Evolutionary conservation across 2,888 invertebrate species (phyloP), one percentile per base, ranked within the genome.

Genomic region (Eupithecia subumbrata): DNA sequence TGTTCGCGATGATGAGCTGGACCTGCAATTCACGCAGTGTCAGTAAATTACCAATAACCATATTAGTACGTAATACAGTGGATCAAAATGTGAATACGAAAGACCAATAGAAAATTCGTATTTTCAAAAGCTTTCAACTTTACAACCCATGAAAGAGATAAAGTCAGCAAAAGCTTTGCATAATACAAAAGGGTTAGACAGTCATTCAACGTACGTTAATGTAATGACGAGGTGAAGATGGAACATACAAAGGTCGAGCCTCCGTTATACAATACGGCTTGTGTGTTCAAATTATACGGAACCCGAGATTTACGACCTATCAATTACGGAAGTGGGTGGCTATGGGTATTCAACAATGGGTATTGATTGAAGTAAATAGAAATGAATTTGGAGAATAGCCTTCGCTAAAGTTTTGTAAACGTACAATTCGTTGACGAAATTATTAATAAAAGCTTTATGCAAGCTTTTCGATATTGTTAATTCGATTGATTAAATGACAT

Each of bases 261-360:
- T 60, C 43, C 75, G 81, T 81, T 80, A 81, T 82, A 80, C 78
- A 74, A 81, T 79, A 25, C 79, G 81, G 83, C 75, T 79, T 74
- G 74, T 79, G 78, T 74, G 81, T 75, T 80, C 81, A 82, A 82
- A 82, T 84, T 83, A 82, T 79, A 82, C 82, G 81, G 80, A 78
- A 77, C 80, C 78, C 81, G 81, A 78, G 80, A 81, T 84, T 84
- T 83, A 83, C 81, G 82, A 81, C 81, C 77, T 78, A 72, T 37
- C 66, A n/a, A 37, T 67, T 67, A 37, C 66, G 66, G 18, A 22
- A 67, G 37, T n/a, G 30, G 18, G 5, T 9, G 64, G 64, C 34
- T 30, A 64, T 64, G 64, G 60, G 64, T 30, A 64, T 64, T 64
- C 14, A 30, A 63, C 52, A 52, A 52, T n/a, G 52, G 52, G n/a